Evolutionary conservation across 2,797 vertebrate species (phyloP).

Genomic region (Thunnus albacares): DNA sequence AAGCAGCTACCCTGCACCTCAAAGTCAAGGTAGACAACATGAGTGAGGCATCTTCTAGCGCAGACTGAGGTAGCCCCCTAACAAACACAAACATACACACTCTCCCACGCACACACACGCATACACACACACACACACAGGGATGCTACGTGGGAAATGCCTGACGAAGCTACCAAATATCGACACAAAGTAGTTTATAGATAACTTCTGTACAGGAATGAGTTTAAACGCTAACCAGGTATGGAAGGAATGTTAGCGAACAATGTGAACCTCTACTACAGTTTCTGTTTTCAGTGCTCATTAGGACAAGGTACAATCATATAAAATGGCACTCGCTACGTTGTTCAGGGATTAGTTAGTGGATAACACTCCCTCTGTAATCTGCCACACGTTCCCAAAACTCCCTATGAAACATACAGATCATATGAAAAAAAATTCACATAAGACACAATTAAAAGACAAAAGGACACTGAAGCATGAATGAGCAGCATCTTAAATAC

Average conservation of each 20-base stretch:
- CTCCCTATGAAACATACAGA: conserved; percentile 41
- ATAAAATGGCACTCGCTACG: conserved; percentile 61
- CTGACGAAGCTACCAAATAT: conserved; percentile 55
- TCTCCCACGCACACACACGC: conserved; percentile 46
- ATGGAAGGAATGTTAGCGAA: conserved; percentile 58
- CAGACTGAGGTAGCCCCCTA: conserved; percentile 81
- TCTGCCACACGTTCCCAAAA: conserved; percentile 27
- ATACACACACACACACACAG: conserved; percentile 51
- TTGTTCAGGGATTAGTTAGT: conserved; percentile 14
- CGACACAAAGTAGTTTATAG: conserved; percentile 42
- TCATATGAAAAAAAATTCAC: conserved; percentile 42
- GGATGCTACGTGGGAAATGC: conserved; percentile 69
- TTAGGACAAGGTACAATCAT: conserved; percentile 68
- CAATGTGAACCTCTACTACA: conserved; percentile 25
- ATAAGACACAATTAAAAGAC: conserved; percentile 54
- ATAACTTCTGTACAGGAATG: conserved; percentile 53
- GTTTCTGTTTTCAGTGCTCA: conserved; percentile 41
- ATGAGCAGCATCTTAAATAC: conserved; percentile 57
- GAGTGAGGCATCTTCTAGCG: conserved; percentile 78
- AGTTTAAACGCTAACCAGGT: conserved; percentile 48
- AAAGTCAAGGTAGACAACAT: conserved; percentile 72
- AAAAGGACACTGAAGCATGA: conserved; percentile 50
- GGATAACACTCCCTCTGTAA: conserved; percentile 46
- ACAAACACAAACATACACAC: conserved; percentile 47
- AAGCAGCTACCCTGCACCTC: conserved; percentile 78